These are phyloP conservation scores for Labeo catla DNA, from an alignment of 2,113 vertebrate genomes.

Conservation along the genomic window DNA sequence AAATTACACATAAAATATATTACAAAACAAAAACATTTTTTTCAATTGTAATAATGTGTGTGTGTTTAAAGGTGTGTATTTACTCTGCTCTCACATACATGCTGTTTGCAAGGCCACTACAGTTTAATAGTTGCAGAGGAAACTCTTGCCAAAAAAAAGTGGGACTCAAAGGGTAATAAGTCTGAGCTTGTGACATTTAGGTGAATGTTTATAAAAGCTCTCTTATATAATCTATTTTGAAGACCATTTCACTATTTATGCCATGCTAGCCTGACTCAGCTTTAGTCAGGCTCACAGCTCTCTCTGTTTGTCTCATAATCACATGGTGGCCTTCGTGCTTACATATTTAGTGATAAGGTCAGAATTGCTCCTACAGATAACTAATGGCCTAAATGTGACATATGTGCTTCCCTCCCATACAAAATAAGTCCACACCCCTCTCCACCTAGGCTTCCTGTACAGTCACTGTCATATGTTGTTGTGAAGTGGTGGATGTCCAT, in stretches of 20 bases:
- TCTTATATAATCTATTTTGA: slow-evolving; percentile 1
- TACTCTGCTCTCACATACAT: neutral
- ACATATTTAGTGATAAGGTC: slow-evolving; percentile 15
- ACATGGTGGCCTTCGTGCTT: neutral
- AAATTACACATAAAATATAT: too few relatives aligned
- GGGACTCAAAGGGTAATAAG: neutral
- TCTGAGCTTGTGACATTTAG: neutral
- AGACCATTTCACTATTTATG: neutral
- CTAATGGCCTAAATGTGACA: neutral
- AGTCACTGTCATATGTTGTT: neutral
- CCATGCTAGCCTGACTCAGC: slow-evolving; percentile 3
- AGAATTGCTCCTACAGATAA: neutral
- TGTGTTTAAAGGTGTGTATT: neutral
- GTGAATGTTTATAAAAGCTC: slow-evolving; percentile 4
- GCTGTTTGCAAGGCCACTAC: neutral
- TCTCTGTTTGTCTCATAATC: slow-evolving; percentile 14
- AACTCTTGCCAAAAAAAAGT: neutral
- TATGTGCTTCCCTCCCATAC: neutral
- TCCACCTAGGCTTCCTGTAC: neutral
- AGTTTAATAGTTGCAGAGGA: neutral
- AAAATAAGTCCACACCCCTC: too few relatives aligned
- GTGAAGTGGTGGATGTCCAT: neutral
- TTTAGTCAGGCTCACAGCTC: neutral
- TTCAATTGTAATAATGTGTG: neutral
- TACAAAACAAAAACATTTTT: neutral